These are phyloP conservation scores for Chaenogobius annularis DNA, from an alignment of 2,113 vertebrate genomes.

Conservation along the genomic window DNA sequence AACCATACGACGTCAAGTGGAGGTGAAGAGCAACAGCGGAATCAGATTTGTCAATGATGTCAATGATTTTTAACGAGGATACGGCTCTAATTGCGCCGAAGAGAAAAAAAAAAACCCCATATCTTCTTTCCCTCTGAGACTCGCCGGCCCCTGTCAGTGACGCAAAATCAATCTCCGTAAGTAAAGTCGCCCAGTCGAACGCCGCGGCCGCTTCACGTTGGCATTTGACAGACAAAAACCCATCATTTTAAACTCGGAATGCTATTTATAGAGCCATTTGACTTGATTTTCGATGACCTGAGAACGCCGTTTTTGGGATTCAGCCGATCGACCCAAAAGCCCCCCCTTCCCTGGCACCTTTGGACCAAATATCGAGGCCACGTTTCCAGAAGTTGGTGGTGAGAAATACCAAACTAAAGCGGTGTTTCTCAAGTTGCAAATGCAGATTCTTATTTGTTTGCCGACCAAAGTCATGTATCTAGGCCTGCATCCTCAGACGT, in stretches of 20 bases:
- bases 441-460: too few species aligned
- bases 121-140: slow-evolving; percentile 54
- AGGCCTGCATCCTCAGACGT: too few species aligned
- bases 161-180: slow-evolving; percentile 58
- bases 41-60: too few species aligned
- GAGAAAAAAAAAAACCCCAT: too few species aligned
- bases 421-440: too few species aligned
- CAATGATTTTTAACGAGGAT: slow-evolving; percentile 24
- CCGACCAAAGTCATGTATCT: too few species aligned
- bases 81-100: slow-evolving; percentile 54
- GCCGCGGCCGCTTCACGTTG: slow-evolving; percentile 38
- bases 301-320: slow-evolving; percentile 12
- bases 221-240: slow-evolving; percentile 37
- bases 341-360: neutral
- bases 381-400: slow-evolving; percentile 3
- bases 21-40: neutral
- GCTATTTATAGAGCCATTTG: slow-evolving; percentile 16
- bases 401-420: neutral
- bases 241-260: slow-evolving; percentile 23
- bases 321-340: slow-evolving; percentile 13
- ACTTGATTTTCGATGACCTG: slow-evolving; percentile 16
- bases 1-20: too few species aligned
- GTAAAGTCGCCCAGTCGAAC: slow-evolving; percentile 63
- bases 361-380: slow-evolving; percentile 11
- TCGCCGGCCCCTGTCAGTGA: slow-evolving; percentile 26